Evolutionary conservation across 2,113 vertebrate species (phyloP).

Genomic region (Galbula dea): DNA sequence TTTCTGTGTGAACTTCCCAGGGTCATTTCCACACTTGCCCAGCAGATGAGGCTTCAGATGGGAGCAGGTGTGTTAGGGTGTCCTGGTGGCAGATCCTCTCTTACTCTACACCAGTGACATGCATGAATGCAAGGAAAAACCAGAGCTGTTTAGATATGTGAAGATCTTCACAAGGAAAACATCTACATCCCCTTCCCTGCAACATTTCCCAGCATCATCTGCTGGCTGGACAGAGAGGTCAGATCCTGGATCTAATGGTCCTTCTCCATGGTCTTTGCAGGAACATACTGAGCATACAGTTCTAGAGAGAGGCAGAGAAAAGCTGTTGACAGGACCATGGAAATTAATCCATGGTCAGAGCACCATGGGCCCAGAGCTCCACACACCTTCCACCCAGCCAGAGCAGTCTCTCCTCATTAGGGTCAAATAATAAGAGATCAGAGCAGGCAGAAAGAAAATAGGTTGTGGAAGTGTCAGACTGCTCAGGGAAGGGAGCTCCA

Average conservation of each 20-base stretch:
- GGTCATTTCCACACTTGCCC: neutral
- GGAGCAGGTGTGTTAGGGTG: neutral
- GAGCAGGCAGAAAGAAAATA: neutral
- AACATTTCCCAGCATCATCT: neutral
- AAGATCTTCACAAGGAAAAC: neutral
- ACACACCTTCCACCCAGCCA: accelerated
- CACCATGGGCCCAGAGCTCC: accelerated
- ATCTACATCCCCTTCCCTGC: no score
- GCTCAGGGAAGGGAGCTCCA: neutral
- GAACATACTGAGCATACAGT: neutral
- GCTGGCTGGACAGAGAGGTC: neutral
- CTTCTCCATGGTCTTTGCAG: neutral
- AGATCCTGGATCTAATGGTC: neutral
- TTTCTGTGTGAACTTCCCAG: accelerated
- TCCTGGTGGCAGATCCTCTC: neutral
- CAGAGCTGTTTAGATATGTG: no score
- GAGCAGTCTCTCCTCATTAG: neutral
- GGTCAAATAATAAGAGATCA: neutral
- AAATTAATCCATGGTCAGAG: neutral
- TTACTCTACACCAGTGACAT: neutral
- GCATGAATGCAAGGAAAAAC: accelerated
- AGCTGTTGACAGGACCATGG: neutral
- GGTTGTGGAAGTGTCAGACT: neutral
- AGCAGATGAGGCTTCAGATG: neutral
- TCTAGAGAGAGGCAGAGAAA: neutral